A percentile compares a stretch with the other conserved stretches of the same genome.
Conservation (phyloP, 2,113 vertebrate species). For the Carollia perspicillata region DNA sequence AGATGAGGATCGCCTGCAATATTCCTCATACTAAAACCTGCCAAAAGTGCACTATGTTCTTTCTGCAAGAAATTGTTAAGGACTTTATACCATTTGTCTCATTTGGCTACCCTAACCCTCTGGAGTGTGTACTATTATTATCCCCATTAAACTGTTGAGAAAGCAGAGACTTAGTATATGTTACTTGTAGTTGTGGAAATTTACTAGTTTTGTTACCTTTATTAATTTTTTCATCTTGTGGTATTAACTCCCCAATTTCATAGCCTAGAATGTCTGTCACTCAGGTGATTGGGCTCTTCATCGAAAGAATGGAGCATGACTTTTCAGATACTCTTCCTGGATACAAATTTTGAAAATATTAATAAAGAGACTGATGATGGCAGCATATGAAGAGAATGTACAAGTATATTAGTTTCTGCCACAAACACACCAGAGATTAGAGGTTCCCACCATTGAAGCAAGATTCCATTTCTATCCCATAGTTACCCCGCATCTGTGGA, state of each 20-base stretch:
- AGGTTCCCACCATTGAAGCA: not conserved
- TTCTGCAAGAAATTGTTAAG: not conserved
- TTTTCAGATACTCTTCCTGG: not conserved
- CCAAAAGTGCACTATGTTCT: not conserved
- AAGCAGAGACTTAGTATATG: not conserved
- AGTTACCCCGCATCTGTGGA: not conserved
- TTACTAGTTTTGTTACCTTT: not conserved
- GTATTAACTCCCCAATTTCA: not conserved
- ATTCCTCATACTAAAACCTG: not conserved
- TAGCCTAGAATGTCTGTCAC: not conserved
- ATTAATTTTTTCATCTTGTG: not conserved
- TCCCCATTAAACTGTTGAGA: not conserved
- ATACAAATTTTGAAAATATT: not conserved
- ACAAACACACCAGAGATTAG: not conserved
- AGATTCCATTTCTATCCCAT: not conserved
- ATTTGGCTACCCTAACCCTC: not conserved
- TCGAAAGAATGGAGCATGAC: not conserved
- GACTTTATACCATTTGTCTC: not conserved
- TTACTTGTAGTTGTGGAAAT: not conserved
- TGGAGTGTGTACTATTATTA: not conserved
- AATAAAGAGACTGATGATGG: not conserved
- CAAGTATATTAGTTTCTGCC: not conserved
- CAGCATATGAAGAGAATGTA: not conserved
- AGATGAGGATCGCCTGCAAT: not conserved
- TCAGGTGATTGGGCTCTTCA: not conserved